Conservation (phyloP, 1,140 invertebrate genomes). For the Bombus cullumanus region DNA sequence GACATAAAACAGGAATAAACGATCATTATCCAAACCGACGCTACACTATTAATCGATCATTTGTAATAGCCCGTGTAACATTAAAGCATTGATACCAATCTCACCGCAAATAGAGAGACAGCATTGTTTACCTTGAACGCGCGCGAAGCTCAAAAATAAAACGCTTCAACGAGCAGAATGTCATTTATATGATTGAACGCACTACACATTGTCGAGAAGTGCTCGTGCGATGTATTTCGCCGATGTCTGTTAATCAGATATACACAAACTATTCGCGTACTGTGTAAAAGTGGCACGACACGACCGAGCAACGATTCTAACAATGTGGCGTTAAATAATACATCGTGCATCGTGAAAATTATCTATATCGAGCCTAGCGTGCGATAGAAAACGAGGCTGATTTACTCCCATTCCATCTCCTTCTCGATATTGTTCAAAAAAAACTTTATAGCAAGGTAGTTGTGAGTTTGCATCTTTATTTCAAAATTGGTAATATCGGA, state of each 20-base stretch:
- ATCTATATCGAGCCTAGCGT: not conserved
- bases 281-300: not conserved
- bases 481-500: conserved; percentile 4
- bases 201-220: not conserved
- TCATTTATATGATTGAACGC: conserved; percentile 31
- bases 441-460: not conserved
- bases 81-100: conserved; percentile 35
- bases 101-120: not conserved
- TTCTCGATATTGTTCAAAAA: no score
- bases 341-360: not conserved
- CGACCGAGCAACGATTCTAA: not conserved
- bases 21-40: not conserved
- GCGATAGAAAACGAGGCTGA: not conserved
- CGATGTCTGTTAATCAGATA: not conserved
- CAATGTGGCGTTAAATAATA: not conserved
- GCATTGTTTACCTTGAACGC: conserved; percentile 10
- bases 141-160: not conserved
- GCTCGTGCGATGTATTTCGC: not conserved
- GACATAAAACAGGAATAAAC: not conserved
- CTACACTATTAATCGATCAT: conserved; percentile 39
- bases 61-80: conserved; percentile 9
- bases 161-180: not conserved
- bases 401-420: not conserved
- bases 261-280: not conserved
- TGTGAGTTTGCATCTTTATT: not conserved